Conservation (phyloP, 2,888 invertebrate genomes). For the Caenorhabditis uteleia region DNA sequence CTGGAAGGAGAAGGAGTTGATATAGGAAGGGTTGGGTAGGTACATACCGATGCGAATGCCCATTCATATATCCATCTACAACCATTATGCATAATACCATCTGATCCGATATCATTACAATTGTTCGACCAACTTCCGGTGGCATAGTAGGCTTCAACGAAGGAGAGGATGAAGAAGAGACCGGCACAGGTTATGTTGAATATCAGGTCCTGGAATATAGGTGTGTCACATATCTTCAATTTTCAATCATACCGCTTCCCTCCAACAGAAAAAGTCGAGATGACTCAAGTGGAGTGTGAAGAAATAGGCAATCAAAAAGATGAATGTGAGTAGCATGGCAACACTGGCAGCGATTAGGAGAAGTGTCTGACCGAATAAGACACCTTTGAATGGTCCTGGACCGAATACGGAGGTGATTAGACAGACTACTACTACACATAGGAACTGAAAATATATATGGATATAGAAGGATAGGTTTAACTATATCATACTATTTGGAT, state of each 20-base stretch:
- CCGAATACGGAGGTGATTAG: slow-evolving; percentile 65
- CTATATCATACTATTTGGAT: slow-evolving; percentile 57
- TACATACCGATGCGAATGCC: slow-evolving; percentile 66
- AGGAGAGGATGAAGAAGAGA: slow-evolving; percentile 55
- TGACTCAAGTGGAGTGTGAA: slow-evolving; percentile 62
- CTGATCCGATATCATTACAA: slow-evolving; percentile 68
- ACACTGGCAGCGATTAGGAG: slow-evolving; percentile 62
- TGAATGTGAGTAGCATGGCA: slow-evolving; percentile 63
- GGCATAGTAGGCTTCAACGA: slow-evolving; percentile 66
- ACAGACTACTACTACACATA: slow-evolving; percentile 58
- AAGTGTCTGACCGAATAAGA: slow-evolving; percentile 67
- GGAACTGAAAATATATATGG: slow-evolving; percentile 48
- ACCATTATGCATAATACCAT: slow-evolving; percentile 64
- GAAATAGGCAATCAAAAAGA: slow-evolving; percentile 65
- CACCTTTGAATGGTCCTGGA: slow-evolving; percentile 67
- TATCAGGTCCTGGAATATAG: slow-evolving; percentile 53
- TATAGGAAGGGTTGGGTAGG: slow-evolving; percentile 1
- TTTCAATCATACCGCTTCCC: slow-evolving; percentile 42
- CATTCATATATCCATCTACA: slow-evolving; percentile 66
- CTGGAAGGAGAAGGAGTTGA: not conserved
- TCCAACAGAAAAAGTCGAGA: slow-evolving; percentile 67
- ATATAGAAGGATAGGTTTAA: not conserved
- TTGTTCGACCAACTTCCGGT: slow-evolving; percentile 69
- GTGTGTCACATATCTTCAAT: not conserved
- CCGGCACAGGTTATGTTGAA: slow-evolving; percentile 56